Conservation (phyloP, 1,140 invertebrate species). For the Coenobita brevimanus region DNA sequence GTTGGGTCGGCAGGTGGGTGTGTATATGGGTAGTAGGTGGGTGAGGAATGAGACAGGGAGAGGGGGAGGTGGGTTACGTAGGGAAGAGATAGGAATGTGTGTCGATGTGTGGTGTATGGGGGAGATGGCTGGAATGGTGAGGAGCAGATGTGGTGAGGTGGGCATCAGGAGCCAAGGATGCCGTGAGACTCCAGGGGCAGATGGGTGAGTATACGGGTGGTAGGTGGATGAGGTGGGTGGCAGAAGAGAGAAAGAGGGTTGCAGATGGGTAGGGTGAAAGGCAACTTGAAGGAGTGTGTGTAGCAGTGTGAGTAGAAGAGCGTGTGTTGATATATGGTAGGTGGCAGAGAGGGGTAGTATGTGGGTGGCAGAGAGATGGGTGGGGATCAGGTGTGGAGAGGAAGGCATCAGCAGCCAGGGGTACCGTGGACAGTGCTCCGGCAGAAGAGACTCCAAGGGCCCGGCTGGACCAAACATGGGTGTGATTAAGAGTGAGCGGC, state of each 20-base stretch:
- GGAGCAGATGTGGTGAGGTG: not conserved
- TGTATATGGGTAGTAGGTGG: too few relatives aligned
- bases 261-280: too few relatives aligned
- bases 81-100: not conserved
- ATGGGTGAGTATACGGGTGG: too few relatives aligned
- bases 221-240: not conserved
- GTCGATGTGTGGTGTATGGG: not conserved
- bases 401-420: too few relatives aligned
- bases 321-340: too few relatives aligned
- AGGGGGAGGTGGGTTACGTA: not conserved
- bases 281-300: not conserved
- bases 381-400: too few relatives aligned
- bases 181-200: not conserved
- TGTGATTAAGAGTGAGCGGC: conserved; percentile 28
- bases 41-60: too few relatives aligned
- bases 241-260: not conserved
- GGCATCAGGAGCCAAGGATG: not conserved
- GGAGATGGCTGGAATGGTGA: not conserved
- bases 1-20: too few relatives aligned
- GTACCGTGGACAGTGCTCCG: too few relatives aligned
- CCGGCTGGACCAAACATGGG: conserved; percentile 24
- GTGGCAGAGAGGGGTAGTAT: too few relatives aligned
- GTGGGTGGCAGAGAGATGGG: too few relatives aligned
- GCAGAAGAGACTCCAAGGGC: not conserved
- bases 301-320: not conserved